Evolutionary conservation across 2,797 vertebrate genomes (phyloP), one percentile per base, ranked within the genome.

Genomic region (Xenopus petersii): DNA sequence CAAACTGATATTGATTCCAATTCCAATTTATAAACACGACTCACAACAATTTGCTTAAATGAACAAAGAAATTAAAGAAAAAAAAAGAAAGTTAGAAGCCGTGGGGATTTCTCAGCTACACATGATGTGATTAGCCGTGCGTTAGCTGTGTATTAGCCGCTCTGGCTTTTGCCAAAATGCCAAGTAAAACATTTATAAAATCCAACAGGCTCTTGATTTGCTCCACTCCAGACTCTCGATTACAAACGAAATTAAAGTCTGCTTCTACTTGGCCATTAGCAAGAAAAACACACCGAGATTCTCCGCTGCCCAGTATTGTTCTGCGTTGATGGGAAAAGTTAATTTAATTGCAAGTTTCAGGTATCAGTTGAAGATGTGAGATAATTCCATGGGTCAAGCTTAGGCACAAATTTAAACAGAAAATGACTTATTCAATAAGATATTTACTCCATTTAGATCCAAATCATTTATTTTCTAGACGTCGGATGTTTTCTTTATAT

Each of bases 181-280:
- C 21, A 21, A 60, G 24, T 60, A 24, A 60, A 60, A 60, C 17
- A 60, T 60, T 24, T 60, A 21, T 21, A 60, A 21, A 9, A 60
- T 24, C n/a, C n/a, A 60, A n/a, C 21, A 60, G 58, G 5, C 58
- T 2, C 21, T 9, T 8, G 58, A 21, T 24, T 60, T 21, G n/a
- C 24, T 60, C 58, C 58, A 21, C 8, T 66, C 46, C 64, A 24
- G 64, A 11, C 36, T 66, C 64, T 66, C 46, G 30, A 15, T 51
- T 66, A 24, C 64, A 47, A 60, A 26, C 10, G 11, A n/a, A 66
- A 51, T 66, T 51, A 66, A 47, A 3, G 63, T 16, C 17, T 17
- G 1, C 26, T 30, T 30, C 26, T 42, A 15, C 42, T 13, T 46
- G 51, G 46, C 64, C n/a, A 51, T 66, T 66, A 66, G 64, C 42